Conservation (phyloP, 2,888 invertebrate genomes). For the Magallana nippona region DNA sequence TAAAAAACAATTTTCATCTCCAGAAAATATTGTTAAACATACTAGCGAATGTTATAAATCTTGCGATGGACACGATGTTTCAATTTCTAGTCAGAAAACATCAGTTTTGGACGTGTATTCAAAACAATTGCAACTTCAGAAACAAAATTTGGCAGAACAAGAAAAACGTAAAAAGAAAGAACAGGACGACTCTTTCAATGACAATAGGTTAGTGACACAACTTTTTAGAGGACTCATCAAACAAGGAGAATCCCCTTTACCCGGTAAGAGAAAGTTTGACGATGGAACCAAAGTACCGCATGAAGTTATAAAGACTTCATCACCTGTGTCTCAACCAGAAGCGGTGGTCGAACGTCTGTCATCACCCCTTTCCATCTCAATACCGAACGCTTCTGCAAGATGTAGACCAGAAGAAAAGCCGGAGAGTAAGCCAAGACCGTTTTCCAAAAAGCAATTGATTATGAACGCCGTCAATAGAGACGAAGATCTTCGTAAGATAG, state of each 20-base stretch:
- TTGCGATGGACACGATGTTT: conserved; percentile 11
- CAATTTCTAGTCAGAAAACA: conserved; percentile 18
- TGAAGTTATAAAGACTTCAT: background rate
- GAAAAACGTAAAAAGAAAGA: conserved; percentile 5
- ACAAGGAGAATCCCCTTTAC: background rate
- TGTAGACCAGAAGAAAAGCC: background rate
- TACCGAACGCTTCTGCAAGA: conserved; percentile 33
- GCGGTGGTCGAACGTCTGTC: conserved; percentile 7
- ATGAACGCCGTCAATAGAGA: conserved; percentile 66
- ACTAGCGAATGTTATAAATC: conserved; percentile 16
- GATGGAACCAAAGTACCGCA: background rate
- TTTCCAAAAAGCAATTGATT: conserved; percentile 68
- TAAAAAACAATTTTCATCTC: conserved; percentile 27
- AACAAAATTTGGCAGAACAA: background rate
- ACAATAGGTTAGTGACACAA: conserved; percentile 23
- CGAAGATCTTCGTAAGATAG: conserved; percentile 66
- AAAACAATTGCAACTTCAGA: background rate
- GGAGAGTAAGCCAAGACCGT: conserved; percentile 44
- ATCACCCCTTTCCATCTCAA: conserved; percentile 45
- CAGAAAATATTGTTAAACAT: conserved; percentile 1
- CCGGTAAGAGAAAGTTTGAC: background rate
- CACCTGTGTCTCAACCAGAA: background rate
- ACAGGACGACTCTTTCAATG: background rate
- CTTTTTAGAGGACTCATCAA: conserved; percentile 19
- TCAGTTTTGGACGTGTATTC: background rate